Conservation (phyloP, 2,113 vertebrate species). For the Hemiscyllium ocellatum region DNA sequence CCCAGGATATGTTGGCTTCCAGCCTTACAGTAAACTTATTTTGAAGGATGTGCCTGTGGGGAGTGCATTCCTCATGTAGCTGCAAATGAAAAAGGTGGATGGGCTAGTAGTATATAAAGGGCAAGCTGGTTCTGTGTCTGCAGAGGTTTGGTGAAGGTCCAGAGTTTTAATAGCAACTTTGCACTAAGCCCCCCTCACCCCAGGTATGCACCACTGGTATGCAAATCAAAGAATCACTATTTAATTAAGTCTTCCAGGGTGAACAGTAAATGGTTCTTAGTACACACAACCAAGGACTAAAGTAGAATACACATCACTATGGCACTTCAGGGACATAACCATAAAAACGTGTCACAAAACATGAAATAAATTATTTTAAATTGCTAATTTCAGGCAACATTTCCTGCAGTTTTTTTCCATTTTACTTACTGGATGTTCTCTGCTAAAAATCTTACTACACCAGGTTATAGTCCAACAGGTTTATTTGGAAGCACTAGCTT, state of each 20-base stretch:
- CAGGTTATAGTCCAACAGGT: too few species aligned
- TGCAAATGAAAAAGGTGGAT: background rate
- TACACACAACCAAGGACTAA: background rate
- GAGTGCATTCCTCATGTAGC: too few species aligned
- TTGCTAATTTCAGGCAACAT: background rate
- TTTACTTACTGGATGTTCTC: background rate
- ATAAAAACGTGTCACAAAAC: background rate
- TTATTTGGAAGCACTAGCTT: too few species aligned
- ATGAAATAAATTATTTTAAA: background rate
- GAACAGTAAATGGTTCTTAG: background rate
- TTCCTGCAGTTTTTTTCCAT: background rate
- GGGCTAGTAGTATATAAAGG: background rate
- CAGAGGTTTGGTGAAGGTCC: background rate
- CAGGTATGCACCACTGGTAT: background rate
- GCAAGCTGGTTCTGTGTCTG: background rate
- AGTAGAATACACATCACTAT: background rate
- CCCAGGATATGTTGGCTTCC: too few species aligned
- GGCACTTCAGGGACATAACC: too few species aligned
- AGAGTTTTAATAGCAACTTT: background rate
- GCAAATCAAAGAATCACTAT: background rate
- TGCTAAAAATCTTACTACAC: too few species aligned
- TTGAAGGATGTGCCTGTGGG: too few species aligned
- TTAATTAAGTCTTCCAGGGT: background rate
- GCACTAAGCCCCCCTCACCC: background rate
- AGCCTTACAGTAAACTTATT: too few species aligned